Base-by-base conservation (phyloP, 2,888 invertebrate genomes). In the Cheiracanthium punctorium region DNA sequence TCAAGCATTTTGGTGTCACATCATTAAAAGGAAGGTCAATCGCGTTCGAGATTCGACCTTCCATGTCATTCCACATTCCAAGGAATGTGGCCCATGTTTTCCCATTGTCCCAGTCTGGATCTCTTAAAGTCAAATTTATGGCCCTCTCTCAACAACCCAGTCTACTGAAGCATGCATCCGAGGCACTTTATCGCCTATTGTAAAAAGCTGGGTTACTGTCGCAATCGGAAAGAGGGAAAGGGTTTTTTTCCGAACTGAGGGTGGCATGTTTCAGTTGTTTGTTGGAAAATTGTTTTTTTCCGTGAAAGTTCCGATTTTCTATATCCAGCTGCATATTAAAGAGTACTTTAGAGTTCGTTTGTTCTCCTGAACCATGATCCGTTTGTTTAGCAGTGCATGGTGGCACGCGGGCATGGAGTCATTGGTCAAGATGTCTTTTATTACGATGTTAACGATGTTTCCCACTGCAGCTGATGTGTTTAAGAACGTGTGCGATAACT, bases 1-100 rank as follows among this genome's bases (percentile, higher is more conserved):
- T 79, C 84, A 79, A 77, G 79, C 77, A 77, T 84, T 84, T 84
- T 84, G 84, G 84, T 84, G 84, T 84, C 82, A 84, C 72, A 30
- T 73, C 84, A 69, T 84, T 77, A 84, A 79, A 74, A 14, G 72
- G 84, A 84, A 84, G 84, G 84, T 84, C 84, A 69, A 20, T 24
- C 7, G 77, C 48, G 70, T 65, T 72, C 71, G 33, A 48, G 5
- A 48, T 77, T 67, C 67, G 82, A 82, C 82, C 82, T 82, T 82
- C 82, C 41, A 28, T 69, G 69, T 67, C 72, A 79, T 69, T 69
- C 52, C 71, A 71, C 79, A 84, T 84, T 84, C 48, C 67, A n/a
- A 1, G 8, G 69, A 52, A 70, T 79, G 65, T 48, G 69, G 64
- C 43, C 69, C 48, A 8, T 20, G 58, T 24, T 73, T 74, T 30